Conservation (phyloP, 1,140 invertebrate species). For the Euglossa dilemma region DNA sequence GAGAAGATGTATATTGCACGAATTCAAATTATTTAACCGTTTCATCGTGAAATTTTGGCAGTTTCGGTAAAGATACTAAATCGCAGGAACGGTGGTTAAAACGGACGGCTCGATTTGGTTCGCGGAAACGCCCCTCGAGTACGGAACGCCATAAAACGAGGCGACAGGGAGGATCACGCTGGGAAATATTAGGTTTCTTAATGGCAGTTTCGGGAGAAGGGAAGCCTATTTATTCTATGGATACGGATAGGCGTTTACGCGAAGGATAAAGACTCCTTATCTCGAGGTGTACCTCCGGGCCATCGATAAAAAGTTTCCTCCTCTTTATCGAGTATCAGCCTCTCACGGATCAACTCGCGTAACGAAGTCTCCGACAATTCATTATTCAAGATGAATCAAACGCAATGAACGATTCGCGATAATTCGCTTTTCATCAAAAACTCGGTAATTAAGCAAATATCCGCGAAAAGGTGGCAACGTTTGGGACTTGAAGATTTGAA, state of each 20-base stretch:
- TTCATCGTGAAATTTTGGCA: too few relatives aligned
- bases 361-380: too few relatives aligned
- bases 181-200: conserved; percentile 52
- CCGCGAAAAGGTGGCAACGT: too few relatives aligned
- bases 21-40: too few relatives aligned
- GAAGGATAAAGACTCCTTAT: background rate
- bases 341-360: background rate
- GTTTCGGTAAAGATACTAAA: too few relatives aligned
- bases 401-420: too few relatives aligned
- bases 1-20: too few relatives aligned
- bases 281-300: conserved; percentile 55
- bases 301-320: conserved; percentile 66
- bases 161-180: background rate
- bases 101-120: background rate
- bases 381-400: too few relatives aligned
- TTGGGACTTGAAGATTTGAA: too few relatives aligned
- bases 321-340: conserved; percentile 38
- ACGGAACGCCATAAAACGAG: background rate
- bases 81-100: background rate
- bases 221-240: conserved; percentile 62
- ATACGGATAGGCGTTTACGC: conserved; percentile 56
- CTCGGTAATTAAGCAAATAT: too few relatives aligned
- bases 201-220: conserved; percentile 53
- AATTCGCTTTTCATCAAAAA: too few relatives aligned
- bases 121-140: background rate